Conservation (phyloP, 2,888 invertebrate species). For the Panzeria rudis region DNA sequence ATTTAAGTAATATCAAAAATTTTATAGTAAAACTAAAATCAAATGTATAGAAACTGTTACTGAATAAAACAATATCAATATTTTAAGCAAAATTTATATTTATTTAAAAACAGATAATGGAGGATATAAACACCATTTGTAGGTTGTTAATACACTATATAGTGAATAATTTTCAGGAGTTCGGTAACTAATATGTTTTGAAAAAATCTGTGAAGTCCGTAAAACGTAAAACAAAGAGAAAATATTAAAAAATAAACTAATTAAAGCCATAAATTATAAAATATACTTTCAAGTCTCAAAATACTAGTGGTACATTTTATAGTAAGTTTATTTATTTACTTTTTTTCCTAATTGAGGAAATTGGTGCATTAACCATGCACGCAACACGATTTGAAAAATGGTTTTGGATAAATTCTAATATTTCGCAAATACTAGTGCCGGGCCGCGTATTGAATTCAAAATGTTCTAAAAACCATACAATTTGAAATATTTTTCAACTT, state of each 20-base stretch:
- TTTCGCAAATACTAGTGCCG: no score
- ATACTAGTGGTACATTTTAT: constrained; percentile 30
- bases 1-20: no score
- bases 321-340: neutral
- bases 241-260: neutral
- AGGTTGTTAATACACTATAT: no score
- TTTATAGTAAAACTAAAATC: neutral
- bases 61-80: neutral
- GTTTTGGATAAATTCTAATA: no score
- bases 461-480: no score
- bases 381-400: no score
- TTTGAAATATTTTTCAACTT: no score
- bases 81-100: neutral
- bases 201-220: no score
- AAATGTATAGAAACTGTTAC: neutral
- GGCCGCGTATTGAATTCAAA: no score
- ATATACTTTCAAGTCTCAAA: constrained; percentile 21
- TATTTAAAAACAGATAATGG: neutral
- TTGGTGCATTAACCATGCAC: no score
- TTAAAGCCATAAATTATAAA: constrained; percentile 67
- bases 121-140: neutral
- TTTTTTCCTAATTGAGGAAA: neutral
- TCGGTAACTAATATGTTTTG: neutral
- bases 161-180: neutral
- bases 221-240: constrained; percentile 12